Percentiles rank a stretch among this genome's conserved stretches.
Evolutionary conservation across 2,797 vertebrate species (phyloP).

Genomic region (Siniperca obscura): DNA sequence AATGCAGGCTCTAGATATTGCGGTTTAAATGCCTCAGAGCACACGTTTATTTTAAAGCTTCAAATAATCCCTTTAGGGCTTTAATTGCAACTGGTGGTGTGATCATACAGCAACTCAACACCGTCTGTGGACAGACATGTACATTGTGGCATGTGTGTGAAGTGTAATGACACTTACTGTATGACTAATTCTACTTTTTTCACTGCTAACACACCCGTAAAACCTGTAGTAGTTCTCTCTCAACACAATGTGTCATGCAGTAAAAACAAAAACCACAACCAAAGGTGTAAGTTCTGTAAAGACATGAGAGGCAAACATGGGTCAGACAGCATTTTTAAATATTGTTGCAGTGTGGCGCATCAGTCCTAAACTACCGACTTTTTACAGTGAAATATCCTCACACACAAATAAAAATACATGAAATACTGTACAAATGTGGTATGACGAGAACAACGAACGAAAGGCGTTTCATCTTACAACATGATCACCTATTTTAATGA

Average conservation of each 20-base stretch:
- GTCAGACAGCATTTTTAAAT: not conserved
- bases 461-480: not conserved
- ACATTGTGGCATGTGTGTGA: constrained; percentile 42
- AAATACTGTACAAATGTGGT: no score
- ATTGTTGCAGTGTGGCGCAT: not conserved
- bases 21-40: constrained; percentile 52
- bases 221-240: not conserved
- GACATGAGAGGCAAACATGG: not conserved
- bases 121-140: constrained; percentile 55
- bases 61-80: constrained; percentile 61
- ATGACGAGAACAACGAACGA: no score
- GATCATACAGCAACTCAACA: constrained; percentile 70
- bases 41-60: constrained; percentile 70
- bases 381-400: no score
- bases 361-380: no score
- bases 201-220: constrained; percentile 17
- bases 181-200: constrained; percentile 35
- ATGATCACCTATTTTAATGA: not conserved
- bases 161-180: constrained; percentile 33
- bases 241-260: not conserved
- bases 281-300: not conserved
- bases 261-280: not conserved
- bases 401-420: no score
- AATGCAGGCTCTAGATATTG: constrained; percentile 41
- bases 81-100: constrained; percentile 67